Evolutionary conservation across 1,140 invertebrate genomes (phyloP), one percentile per base, ranked within the genome.

Genomic region (Drosophila ananassae): DNA sequence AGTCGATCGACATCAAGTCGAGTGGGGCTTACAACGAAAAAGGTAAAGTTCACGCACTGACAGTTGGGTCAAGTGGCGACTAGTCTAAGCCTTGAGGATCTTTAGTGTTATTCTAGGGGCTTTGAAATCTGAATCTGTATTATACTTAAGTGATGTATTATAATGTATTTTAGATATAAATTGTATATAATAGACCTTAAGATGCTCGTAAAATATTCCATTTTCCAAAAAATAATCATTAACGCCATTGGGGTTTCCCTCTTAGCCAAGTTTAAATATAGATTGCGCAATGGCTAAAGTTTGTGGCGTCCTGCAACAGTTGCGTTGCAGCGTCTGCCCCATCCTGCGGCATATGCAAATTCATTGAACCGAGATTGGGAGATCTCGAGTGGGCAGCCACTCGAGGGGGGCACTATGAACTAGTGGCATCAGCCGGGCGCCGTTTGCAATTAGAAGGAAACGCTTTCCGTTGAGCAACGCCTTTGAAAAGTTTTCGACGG

Each of bases 1-100:
- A 87, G 61, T 84, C 90, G 58, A 91, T 91, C 77, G 84, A 90
- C 77, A 90, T 91, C 60, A 74, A 82, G 61, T 66, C 83, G 79
- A 78, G 64, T 68, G 89, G 85, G 72, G 54, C 68, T 59, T 78
- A 74, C 68, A 79, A 79, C 73, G 81, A 91, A 68, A 91, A 91
- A 91, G 89, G 90, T 91, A 69, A 52, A 30, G 39, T n/a, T 55
- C 39, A 47, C 41, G 8, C 41, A 17, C 6, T 8, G 3, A 13
- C 41, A 21, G 41, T 8, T 17, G 41, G 41, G 41, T 44, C 41
- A 44, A 44, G 41, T 44, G 41, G n/a, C 1, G n/a, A 44, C 34
- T 37, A 32, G 30, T 17, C 17, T 17, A 17, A 17, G 17, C 17
- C 5, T 39, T 2, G 37, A 39, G 37, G 37, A 12, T 39, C n/a